Evolutionary conservation across 1,140 invertebrate species (phyloP).

Genomic region (Metaphire vulgaris): DNA sequence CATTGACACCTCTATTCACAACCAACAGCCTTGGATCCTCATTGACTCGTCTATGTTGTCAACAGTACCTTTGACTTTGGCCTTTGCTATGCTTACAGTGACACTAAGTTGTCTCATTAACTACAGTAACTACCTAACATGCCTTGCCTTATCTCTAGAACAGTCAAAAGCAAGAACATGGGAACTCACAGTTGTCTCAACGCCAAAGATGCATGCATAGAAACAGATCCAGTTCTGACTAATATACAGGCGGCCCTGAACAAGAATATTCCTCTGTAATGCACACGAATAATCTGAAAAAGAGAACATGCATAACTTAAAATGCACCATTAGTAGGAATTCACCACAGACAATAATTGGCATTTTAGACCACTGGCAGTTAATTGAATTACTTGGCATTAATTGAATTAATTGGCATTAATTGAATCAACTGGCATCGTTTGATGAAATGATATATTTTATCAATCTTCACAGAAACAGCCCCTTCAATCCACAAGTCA

Average conservation of each 20-base stretch:
- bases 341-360: background rate
- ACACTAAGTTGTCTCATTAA: too few species aligned
- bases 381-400: background rate
- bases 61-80: background rate
- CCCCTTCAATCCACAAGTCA: too few species aligned
- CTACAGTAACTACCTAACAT: too few species aligned
- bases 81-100: too few species aligned
- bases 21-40: too few species aligned
- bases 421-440: too few species aligned
- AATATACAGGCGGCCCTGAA: slow-evolving; percentile 83
- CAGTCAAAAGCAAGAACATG: background rate
- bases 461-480: too few species aligned
- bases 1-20: background rate
- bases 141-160: too few species aligned
- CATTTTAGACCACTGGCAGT: background rate
- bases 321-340: background rate
- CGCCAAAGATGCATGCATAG: slow-evolving; percentile 89
- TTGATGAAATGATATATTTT: too few species aligned
- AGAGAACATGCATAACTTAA: background rate
- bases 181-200: slow-evolving; percentile 68
- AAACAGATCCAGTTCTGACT: slow-evolving; percentile 90
- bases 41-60: background rate
- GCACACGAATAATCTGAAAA: slow-evolving; percentile 87
- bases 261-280: slow-evolving; percentile 84
- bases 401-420: too few species aligned